Evolutionary conservation across 2,113 vertebrate species (phyloP).

Genomic region (Oryzias celebensis): DNA sequence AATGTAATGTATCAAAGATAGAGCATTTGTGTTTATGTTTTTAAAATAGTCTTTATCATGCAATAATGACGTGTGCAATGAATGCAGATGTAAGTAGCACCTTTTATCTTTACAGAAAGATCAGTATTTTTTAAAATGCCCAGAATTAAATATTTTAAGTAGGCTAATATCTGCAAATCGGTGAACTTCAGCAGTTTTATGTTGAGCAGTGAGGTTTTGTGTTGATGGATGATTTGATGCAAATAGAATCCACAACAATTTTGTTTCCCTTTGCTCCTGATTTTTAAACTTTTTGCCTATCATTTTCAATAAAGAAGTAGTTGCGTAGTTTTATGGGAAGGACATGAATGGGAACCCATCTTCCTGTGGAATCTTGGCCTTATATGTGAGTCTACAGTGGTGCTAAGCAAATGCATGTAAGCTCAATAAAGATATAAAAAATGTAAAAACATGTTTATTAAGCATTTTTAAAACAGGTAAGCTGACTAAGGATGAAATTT

Average conservation of each 20-base stretch:
- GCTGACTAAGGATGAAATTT: conserved; percentile 1
- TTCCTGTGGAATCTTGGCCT: no score
- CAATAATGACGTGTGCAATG: conserved; percentile 14
- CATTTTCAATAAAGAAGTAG: no score
- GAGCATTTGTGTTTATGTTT: conserved; percentile 5
- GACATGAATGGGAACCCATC: no score
- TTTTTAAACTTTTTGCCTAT: no score
- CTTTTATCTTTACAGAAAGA: conserved; percentile 5
- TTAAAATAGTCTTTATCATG: conserved; percentile 19
- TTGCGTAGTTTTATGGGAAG: no score
- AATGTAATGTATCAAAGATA: conserved; percentile 11
- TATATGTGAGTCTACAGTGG: no score
- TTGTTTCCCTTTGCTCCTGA: no score
- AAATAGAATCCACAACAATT: no score
- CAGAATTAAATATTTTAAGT: background rate
- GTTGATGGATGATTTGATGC: background rate
- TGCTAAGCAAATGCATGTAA: no score
- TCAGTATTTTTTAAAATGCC: conserved; percentile 4
- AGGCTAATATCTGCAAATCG: background rate
- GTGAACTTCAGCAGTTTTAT: conserved; percentile 5
- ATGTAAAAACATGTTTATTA: background rate
- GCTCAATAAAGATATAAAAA: no score
- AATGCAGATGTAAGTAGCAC: background rate
- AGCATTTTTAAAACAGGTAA: background rate
- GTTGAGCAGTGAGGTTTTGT: conserved; percentile 3